Conservation (phyloP, 2,797 vertebrate species). For the Channa striata region DNA sequence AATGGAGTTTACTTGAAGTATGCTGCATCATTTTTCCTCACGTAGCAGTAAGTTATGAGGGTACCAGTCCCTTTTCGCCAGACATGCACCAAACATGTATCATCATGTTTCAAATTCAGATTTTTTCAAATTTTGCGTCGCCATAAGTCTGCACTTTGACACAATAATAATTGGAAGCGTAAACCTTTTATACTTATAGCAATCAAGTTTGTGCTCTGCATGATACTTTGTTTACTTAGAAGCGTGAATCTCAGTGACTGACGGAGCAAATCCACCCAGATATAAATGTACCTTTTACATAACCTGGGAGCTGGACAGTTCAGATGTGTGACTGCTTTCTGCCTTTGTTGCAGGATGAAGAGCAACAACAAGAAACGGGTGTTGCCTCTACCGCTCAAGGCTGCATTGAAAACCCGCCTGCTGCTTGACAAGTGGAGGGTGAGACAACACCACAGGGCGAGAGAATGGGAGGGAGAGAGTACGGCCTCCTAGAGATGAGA, state of each 20-base stretch:
- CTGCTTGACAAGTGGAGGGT: slow-evolving; percentile 73
- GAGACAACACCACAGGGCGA: slow-evolving; percentile 54
- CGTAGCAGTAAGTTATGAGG: slow-evolving; percentile 11
- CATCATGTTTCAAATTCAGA: slow-evolving; percentile 44
- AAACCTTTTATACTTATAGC: slow-evolving; percentile 8
- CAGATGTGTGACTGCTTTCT: slow-evolving; percentile 25
- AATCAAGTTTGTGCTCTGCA: background rate
- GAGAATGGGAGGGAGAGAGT: slow-evolving; percentile 48
- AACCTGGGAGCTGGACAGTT: slow-evolving; percentile 11
- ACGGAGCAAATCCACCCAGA: slow-evolving; percentile 6
- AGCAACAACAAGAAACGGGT: background rate
- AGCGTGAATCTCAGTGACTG: slow-evolving; percentile 18
- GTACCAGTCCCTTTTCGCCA: slow-evolving; percentile 1
- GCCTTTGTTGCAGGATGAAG: slow-evolving; percentile 56
- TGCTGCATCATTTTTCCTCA: slow-evolving; percentile 19
- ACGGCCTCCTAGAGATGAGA: slow-evolving; percentile 45
- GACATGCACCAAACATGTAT: slow-evolving; percentile 44
- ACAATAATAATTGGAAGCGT: slow-evolving; percentile 47
- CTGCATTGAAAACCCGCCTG: slow-evolving; percentile 44
- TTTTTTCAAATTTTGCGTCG: slow-evolving; percentile 8
- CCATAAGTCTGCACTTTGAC: slow-evolving; percentile 50
- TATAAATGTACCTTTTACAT: slow-evolving; percentile 7
- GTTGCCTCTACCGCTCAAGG: slow-evolving; percentile 2
- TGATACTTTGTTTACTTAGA: background rate
- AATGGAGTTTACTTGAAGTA: slow-evolving; percentile 28